Evolutionary conservation across 2,797 vertebrate species (phyloP), one percentile per base, ranked within the genome.

Genomic region (Squalus acanthias): DNA sequence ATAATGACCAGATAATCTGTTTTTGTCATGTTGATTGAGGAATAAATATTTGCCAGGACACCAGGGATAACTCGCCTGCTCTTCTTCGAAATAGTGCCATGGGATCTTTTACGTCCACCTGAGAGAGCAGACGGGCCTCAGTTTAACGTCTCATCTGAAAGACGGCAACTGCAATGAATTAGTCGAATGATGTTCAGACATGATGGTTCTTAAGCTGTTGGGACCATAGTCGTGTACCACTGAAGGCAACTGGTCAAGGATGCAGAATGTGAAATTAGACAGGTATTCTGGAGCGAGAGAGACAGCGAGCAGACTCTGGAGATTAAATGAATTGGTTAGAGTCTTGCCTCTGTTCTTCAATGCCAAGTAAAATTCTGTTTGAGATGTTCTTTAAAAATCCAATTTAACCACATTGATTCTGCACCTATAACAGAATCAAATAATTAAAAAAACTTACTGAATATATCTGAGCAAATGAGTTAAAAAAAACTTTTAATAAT

Each of bases 401-500:
- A 69, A 93, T 24, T 67, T 91, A n/a, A 4, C 24, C 13, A 92
- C 89, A 92, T 65, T 65, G n/a, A n/a, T 24, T 69, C 63, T 10
- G n/a, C 39, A 24, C 63, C n/a, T 67, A 8, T 69, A 67, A 69
- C 22, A 46, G 91, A 93, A 93, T 93, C 91, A 46, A 93, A 93
- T 93, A 69, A 93, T 93, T 69, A 1, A 46, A 39, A 69, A 91
- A 63, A 65, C 13, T 29, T 65, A n/a, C 57, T 65, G 57, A 33
- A 93, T 46, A 67, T 93, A 93, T 65, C 17, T 67, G 63, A 93
- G 63, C 91, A 93, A 93, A 93, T 69, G 63, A 69, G 70, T 33
- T 95, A 33, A 53, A 57, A 94, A 53, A 89, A 57, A 74, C 24
- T 46, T 95, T 95, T 72, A 74, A 95, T 72, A 72, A 95, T 95